Evolutionary conservation across 1,140 invertebrate species (phyloP).

Genomic region (Sarcophaga bullata): DNA sequence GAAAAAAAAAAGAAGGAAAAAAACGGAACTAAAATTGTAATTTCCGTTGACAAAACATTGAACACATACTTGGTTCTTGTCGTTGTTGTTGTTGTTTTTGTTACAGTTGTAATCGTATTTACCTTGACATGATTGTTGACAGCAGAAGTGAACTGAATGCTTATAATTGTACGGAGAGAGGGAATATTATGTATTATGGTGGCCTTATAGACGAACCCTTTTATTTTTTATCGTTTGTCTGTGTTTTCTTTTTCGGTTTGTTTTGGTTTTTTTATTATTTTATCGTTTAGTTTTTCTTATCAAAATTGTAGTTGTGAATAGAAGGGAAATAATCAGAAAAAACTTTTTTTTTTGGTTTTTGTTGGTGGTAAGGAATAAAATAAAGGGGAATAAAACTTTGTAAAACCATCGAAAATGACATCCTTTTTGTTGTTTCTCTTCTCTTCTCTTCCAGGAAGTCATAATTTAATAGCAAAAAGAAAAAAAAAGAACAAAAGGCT

Average conservation of each 20-base stretch:
- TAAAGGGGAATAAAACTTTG: no score
- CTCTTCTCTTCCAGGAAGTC: background rate
- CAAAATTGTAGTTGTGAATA: no score
- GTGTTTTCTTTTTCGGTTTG: background rate
- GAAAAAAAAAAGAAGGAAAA: no score
- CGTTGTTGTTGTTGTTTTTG: background rate
- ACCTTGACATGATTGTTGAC: conserved; percentile 36
- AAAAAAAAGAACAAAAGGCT: background rate
- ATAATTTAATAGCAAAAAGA: background rate
- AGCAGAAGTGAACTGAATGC: no score
- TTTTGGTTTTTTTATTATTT: no score
- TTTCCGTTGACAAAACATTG: conserved; percentile 32
- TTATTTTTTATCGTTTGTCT: background rate
- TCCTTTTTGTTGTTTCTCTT: background rate
- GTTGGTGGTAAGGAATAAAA: no score
- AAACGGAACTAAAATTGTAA: conserved; percentile 35
- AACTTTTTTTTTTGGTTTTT: no score
- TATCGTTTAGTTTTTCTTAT: no score
- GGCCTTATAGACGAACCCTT: background rate
- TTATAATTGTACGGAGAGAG: no score
- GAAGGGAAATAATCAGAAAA: no score
- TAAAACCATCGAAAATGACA: no score
- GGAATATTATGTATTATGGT: background rate
- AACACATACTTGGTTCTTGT: background rate
- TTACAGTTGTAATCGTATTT: background rate